These are phyloP conservation scores for Athetis lepigone DNA, from an alignment of 2,888 invertebrate species.

Conservation along the genomic window DNA sequence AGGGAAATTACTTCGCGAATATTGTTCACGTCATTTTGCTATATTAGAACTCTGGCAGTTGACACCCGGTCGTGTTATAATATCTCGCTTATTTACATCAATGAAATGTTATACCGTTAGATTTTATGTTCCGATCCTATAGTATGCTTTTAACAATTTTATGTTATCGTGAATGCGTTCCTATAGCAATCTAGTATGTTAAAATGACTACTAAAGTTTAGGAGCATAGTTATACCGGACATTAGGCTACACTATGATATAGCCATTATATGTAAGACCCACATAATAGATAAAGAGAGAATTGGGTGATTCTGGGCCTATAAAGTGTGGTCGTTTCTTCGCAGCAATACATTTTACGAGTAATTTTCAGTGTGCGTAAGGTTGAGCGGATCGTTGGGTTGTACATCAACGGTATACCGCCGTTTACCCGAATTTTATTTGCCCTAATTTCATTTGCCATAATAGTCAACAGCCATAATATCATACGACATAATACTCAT, in stretches of 20 bases:
- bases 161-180: slow-evolving; percentile 37
- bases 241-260: slow-evolving; percentile 17
- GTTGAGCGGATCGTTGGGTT: slow-evolving; percentile 40
- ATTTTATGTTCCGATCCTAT: slow-evolving; percentile 54
- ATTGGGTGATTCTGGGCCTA: slow-evolving; percentile 39
- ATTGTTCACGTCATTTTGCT: slow-evolving; percentile 62
- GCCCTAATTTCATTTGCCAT: too few relatives aligned
- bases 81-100: slow-evolving; percentile 59
- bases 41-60: slow-evolving; percentile 58
- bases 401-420: too few relatives aligned
- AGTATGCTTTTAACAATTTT: slow-evolving; percentile 27
- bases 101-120: slow-evolving; percentile 45
- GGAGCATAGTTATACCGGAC: slow-evolving; percentile 40
- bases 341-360: slow-evolving; percentile 42
- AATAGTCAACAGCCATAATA: too few relatives aligned
- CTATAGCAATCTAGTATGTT: slow-evolving; percentile 36
- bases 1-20: slow-evolving; percentile 64
- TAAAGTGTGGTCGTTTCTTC: slow-evolving; percentile 52
- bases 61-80: slow-evolving; percentile 48
- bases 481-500: too few relatives aligned
- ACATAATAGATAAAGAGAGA: slow-evolving; percentile 39
- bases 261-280: slow-evolving; percentile 39
- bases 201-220: slow-evolving; percentile 46
- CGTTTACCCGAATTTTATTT: too few relatives aligned
- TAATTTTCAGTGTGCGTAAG: slow-evolving; percentile 32